These are phyloP conservation scores for Diplogasteroides magnus DNA, from an alignment of 1,140 invertebrate genomes.

Conservation along the genomic window DNA sequence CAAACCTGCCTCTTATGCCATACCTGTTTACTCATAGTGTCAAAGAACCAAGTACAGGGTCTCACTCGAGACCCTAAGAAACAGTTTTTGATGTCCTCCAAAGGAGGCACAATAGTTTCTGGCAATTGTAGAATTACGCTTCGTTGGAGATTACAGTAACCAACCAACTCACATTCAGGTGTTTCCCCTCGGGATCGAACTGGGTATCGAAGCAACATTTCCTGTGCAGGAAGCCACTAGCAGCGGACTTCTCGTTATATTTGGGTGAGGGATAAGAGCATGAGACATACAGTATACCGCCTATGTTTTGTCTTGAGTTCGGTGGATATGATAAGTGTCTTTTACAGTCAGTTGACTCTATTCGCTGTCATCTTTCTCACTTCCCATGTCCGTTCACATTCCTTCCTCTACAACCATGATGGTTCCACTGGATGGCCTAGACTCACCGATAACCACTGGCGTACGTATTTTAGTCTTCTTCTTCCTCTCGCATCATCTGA, in stretches of 20 bases:
- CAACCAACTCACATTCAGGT: slow-evolving; percentile 37
- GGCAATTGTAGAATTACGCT: too few relatives aligned
- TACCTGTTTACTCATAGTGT: slow-evolving; percentile 9
- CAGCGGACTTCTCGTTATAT: slow-evolving; percentile 28
- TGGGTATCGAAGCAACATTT: slow-evolving; percentile 46
- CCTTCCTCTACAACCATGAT: too few relatives aligned
- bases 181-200: slow-evolving; percentile 46
- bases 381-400: too few relatives aligned
- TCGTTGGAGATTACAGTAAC: too few relatives aligned
- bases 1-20: too few relatives aligned
- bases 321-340: background rate
- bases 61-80: slow-evolving; percentile 12
- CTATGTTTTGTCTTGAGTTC: too few relatives aligned
- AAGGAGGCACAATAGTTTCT: slow-evolving; percentile 43
- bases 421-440: too few relatives aligned
- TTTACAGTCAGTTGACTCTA: background rate
- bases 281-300: too few relatives aligned
- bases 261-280: background rate
- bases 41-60: slow-evolving; percentile 8
- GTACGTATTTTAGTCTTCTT: too few relatives aligned
- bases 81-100: slow-evolving; percentile 18
- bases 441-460: too few relatives aligned
- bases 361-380: background rate
- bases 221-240: slow-evolving; percentile 51
- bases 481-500: too few relatives aligned